Evolutionary conservation across 2,113 vertebrate species (phyloP).

Genomic region (Mastomys coucha): DNA sequence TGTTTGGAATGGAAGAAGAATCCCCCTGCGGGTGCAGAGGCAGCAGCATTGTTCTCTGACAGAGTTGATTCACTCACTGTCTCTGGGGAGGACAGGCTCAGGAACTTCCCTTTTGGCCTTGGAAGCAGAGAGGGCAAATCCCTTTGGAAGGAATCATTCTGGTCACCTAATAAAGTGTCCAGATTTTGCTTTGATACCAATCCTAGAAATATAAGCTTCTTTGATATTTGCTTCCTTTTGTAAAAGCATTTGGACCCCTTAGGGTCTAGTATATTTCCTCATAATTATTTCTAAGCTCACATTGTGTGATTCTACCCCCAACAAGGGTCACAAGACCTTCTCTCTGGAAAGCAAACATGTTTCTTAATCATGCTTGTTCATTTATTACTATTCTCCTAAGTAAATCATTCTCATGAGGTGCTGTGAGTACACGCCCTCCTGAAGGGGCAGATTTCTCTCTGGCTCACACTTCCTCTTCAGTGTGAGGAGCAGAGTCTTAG

Average conservation of each 20-base stretch:
- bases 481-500: rapidly evolving
- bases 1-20: neutral
- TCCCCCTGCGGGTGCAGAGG: neutral
- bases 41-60: neutral
- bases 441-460: neutral
- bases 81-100: no score
- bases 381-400: neutral
- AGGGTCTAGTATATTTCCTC: neutral
- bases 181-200: neutral
- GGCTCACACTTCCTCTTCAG: neutral
- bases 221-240: neutral
- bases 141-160: neutral
- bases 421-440: neutral
- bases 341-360: neutral
- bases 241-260: neutral
- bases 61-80: neutral
- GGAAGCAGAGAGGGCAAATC: neutral
- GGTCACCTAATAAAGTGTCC: neutral
- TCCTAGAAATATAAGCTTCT: neutral
- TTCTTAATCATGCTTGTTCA: neutral
- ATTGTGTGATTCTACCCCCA: neutral
- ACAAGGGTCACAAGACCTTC: neutral
- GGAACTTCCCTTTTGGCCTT: neutral
- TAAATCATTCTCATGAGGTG: neutral
- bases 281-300: neutral